phyloP scores from a whole-genome alignment of 2,888 invertebrate genomes.

The Lepidocyrtoides sp. region DNA sequence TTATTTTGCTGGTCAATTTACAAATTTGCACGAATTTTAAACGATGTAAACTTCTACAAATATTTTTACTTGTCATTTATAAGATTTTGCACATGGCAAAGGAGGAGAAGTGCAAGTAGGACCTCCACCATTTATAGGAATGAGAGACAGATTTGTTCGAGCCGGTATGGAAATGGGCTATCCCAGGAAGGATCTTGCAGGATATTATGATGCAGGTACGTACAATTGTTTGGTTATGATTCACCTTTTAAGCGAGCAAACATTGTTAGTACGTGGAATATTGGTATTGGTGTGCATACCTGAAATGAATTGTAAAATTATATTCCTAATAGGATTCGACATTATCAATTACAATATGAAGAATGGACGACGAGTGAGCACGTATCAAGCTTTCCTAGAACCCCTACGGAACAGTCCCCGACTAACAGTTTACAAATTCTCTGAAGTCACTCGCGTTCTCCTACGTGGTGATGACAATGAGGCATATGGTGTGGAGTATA shows the following conservation, averaged over 20 bases:
- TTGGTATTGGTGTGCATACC: too few species aligned
- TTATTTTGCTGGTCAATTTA: too few species aligned
- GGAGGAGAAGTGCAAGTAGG: conserved; percentile 76
- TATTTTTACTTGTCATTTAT: too few species aligned
- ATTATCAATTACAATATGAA: conserved; percentile 83
- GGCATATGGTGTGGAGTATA: conserved; percentile 83
- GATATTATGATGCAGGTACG: conserved; percentile 73
- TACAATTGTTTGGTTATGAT: too few species aligned
- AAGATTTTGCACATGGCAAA: conserved; percentile 77
- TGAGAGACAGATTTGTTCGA: conserved; percentile 76
- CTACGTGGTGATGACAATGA: conserved; percentile 75
- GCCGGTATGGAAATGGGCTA: conserved; percentile 77
- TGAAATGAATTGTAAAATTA: too few species aligned
- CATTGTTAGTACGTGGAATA: too few species aligned
- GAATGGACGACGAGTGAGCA: conserved; percentile 83
- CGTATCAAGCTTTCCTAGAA: conserved; percentile 82
- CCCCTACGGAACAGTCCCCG: conserved; percentile 79
- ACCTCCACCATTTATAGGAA: conserved; percentile 71
- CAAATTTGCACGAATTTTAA: too few species aligned
- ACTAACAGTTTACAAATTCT: conserved; percentile 82
- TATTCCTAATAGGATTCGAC: conserved; percentile 83
- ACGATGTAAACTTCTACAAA: too few species aligned
- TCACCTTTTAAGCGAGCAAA: too few species aligned
- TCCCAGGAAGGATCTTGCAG: conserved; percentile 75
- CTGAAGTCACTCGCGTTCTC: conserved; percentile 80